These are phyloP conservation scores for Cataglyphis cursor DNA, from an alignment of 2,888 invertebrate genomes.

Conservation along the genomic window DNA sequence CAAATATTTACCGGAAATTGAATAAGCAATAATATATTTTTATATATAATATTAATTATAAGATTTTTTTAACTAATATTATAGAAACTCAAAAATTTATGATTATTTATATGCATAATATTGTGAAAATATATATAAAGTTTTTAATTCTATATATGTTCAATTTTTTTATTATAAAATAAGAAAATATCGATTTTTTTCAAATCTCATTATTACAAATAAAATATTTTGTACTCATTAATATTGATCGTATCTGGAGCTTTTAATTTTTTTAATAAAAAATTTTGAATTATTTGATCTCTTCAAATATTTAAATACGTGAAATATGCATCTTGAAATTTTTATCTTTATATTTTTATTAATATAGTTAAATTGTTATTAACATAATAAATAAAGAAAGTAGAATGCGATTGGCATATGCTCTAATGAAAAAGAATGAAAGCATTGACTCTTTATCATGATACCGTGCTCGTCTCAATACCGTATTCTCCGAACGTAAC, in stretches of 20 bases:
- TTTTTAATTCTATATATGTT: neutral
- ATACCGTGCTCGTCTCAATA: slow-evolving; percentile 1
- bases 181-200: neutral
- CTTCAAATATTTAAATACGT: neutral
- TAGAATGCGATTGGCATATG: neutral
- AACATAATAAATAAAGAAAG: slow-evolving; percentile 8
- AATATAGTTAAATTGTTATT: neutral
- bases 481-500: slow-evolving; percentile 35
- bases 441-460: neutral
- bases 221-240: neutral
- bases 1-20: slow-evolving; percentile 21
- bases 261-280: neutral
- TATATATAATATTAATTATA: neutral
- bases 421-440: slow-evolving; percentile 39
- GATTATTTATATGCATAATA: neutral
- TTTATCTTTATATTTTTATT: neutral
- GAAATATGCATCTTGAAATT: neutral
- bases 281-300: neutral
- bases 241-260: neutral
- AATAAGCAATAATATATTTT: neutral
- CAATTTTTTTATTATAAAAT: neutral
- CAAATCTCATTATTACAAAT: neutral
- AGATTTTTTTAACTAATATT: neutral
- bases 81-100: neutral
- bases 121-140: neutral